Conservation (phyloP, 2,797 vertebrate species). For the Muscicapa comitata region DNA sequence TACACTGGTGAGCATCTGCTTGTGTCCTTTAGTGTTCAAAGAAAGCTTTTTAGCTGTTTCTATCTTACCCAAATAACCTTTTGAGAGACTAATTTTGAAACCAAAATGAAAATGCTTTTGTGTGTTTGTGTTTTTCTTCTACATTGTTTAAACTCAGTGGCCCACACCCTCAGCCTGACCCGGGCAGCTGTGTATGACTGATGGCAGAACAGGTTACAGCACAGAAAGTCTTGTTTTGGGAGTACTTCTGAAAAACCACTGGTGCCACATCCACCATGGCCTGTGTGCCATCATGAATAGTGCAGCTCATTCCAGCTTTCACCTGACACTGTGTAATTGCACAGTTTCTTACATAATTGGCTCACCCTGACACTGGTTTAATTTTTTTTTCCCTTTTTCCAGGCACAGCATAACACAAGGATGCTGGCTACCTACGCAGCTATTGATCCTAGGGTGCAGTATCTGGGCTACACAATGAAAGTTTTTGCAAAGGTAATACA, state of each 20-base stretch:
- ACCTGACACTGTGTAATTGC: not conserved
- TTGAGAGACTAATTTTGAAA: not conserved
- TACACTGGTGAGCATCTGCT: constrained; percentile 85
- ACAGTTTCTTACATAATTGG: not conserved
- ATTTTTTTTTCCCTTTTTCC: not conserved
- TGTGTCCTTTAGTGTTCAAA: not conserved
- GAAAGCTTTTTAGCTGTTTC: not conserved
- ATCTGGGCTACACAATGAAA: constrained; percentile 97
- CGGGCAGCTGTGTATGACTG: not conserved
- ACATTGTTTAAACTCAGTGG: not conserved
- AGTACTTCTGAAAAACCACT: not conserved
- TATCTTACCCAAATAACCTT: not conserved
- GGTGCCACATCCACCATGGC: not conserved
- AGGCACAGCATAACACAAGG: constrained; percentile 98
- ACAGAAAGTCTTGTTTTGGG: not conserved
- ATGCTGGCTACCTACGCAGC: constrained; percentile 96
- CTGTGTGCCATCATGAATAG: not conserved
- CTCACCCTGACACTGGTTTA: not conserved
- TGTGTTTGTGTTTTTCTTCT: not conserved
- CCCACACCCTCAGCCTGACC: not conserved
- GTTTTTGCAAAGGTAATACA: constrained; percentile 93
- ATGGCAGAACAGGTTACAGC: not conserved
- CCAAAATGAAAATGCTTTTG: not conserved
- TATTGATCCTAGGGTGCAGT: constrained; percentile 93
- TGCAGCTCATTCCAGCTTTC: not conserved